Evolutionary conservation across 2,888 invertebrate genomes (phyloP), one percentile per base, ranked within the genome.

Genomic region (Orthonevra nobilis): DNA sequence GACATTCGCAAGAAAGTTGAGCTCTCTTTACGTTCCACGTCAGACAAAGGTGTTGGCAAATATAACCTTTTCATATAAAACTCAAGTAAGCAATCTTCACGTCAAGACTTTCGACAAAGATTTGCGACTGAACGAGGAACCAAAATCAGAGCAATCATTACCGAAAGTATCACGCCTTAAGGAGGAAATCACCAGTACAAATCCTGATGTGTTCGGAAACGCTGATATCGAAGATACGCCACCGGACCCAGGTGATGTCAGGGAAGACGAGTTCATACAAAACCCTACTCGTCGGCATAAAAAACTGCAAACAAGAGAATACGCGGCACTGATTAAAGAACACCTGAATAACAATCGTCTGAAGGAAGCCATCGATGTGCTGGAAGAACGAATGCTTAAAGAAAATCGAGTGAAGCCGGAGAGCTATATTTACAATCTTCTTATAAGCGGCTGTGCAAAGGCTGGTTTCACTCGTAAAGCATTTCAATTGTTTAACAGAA

Each of bases 381-480:
- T 97, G 46, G 94, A 96, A 85, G 89, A 92, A n/a, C 90, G 91
- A 86, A 94, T 96, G 93, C 85, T 94, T 4, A 91, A 94, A 86
- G 91, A 93, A 83, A 96, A 97, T 86, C 90, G 92, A 83, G 94
- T 94, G 0, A 92, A 93, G 86, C 97, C 97, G 0, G 93, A 92
- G 72, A 91, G 90, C 81, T 95, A 95, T 85, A 93, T 95, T 83
- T 97, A 93, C 85, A 94, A 94, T 85, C 90, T 96, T 61, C 87
- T 98, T n/a, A 93, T 98, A 72, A 92, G 93, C 69, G 95, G 92
- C 5, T 95, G 95, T 88, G 97, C 95, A 1, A 90, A 92, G 83
- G 93, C 93, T 0, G 98, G 98, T 0, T 95, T 96, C 84, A 92
- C 96, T 1, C 93, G 94, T 83, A 96, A 95, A 88, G 96, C 96